phyloP scores from a whole-genome alignment of 2,113 vertebrate species.

The Pomatorhinus ruficollis region DNA sequence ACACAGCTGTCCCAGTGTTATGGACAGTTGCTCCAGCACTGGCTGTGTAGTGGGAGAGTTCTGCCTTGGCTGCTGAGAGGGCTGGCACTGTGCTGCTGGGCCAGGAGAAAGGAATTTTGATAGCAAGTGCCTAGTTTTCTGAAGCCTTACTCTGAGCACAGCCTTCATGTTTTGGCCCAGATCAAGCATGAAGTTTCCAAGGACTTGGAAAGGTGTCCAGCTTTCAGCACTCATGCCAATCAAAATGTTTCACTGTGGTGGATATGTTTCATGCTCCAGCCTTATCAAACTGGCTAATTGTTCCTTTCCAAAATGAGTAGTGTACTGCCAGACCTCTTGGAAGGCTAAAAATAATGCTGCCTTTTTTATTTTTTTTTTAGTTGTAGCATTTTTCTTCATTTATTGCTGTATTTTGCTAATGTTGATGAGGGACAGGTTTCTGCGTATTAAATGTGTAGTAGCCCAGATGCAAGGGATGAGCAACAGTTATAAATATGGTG shows the following conservation, averaged over 20 bases:
- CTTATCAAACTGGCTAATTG: not conserved
- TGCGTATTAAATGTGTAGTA: not conserved
- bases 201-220: not conserved
- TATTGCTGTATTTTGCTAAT: not conserved
- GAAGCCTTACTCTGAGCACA: not conserved
- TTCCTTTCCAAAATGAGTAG: not conserved
- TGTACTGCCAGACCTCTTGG: not conserved
- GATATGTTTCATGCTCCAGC: not conserved
- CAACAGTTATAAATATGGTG: not conserved
- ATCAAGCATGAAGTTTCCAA: not conserved
- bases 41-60: not conserved
- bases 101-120: not conserved
- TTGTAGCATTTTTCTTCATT: not conserved
- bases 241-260: fast-evolving
- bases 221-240: fast-evolving
- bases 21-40: not conserved
- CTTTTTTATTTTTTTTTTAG: not conserved
- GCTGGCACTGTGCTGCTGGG: not conserved
- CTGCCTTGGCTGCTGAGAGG: not conserved
- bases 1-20: not conserved
- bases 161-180: not conserved
- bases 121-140: not conserved
- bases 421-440: not conserved
- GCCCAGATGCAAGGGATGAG: not conserved
- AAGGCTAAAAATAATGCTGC: not conserved